Evolutionary conservation across 2,113 vertebrate species (phyloP), one percentile per base, ranked within the genome.

Genomic region (Psettodes erumei): DNA sequence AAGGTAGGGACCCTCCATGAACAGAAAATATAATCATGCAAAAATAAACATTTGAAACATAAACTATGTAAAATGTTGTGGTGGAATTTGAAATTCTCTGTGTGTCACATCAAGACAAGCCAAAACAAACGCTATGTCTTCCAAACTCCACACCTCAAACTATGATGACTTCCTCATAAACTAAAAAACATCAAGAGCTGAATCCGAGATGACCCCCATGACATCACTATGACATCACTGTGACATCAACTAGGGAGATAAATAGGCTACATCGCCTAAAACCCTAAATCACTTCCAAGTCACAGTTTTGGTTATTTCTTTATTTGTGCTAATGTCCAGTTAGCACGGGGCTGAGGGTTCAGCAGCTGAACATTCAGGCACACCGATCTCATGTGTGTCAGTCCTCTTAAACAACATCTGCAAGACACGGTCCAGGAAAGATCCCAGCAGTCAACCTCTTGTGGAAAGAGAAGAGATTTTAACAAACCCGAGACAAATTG

Each of bases 401-500:
- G 9, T 59, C 30, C 40, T 64, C 7, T 3, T 27, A 27, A 71
- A n/a, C 15, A 59, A 38, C 43, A 69, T 73, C 61, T 68, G 56
- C 66, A 50, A 25, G 27, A 47, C 9, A 54, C 48, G 48, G 68
- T 71, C 50, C 45, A 60, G 3, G 28, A 47, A 45, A 53, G 47
- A 58, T 32, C 13, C 10, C 15, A 23, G 40, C 6, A 42, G 54
- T 45, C 35, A 45, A 63, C 68, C 38, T 54, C 43, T 63, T 1
- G 11, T 69, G 55, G 48, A 63, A 19, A 15, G 4, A 70, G 21
- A 19, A 12, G 28, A 72, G n/a, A 63, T 64, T 75, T 50, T 61
- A 70, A 53, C 9, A 8, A 64, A 65, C 30, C 54, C 33, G 37
- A 65, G 35, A 56, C 58, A 79, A 84, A 60, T 79, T 66, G 66